Percentiles rank a stretch among this genome's conserved stretches.
Evolutionary conservation across 2,888 invertebrate species (phyloP).

Genomic region (Rhimphoctona megacephalus): DNA sequence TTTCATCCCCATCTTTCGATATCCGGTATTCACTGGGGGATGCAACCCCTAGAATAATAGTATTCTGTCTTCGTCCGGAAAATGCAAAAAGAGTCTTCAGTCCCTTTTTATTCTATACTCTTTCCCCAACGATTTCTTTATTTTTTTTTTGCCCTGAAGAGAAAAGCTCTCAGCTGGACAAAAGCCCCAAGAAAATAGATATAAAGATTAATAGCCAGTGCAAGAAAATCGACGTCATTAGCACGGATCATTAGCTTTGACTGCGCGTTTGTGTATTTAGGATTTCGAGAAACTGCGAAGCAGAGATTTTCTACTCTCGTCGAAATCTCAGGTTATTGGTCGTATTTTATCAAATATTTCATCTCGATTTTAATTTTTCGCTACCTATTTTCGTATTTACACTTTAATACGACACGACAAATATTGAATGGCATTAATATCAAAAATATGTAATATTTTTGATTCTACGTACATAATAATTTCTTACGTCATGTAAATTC

Average conservation of each 20-base stretch:
- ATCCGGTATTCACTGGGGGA: neutral
- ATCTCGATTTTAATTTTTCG: neutral
- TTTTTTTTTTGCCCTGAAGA: neutral
- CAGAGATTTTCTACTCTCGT: neutral
- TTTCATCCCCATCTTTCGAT: neutral
- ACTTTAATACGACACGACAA: neutral
- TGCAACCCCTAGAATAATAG: neutral
- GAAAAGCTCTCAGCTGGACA: conserved; percentile 15
- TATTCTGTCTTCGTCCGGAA: neutral
- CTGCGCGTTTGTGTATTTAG: conserved; percentile 49
- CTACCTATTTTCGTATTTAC: too few relatives aligned
- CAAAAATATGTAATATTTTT: too few relatives aligned
- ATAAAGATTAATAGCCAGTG: neutral
- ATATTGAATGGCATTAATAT: too few relatives aligned
- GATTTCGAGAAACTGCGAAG: conserved; percentile 45
- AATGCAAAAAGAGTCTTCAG: neutral
- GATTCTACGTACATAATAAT: too few relatives aligned
- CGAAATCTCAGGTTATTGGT: too few relatives aligned
- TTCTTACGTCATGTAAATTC: too few relatives aligned
- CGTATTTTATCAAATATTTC: conserved; percentile 30
- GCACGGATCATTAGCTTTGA: conserved; percentile 65
- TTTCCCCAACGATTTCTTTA: neutral
- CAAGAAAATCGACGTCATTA: conserved; percentile 64
- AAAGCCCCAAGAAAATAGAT: neutral
- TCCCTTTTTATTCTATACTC: neutral